Evolutionary conservation across 2,888 invertebrate genomes (phyloP), one percentile per base, ranked within the genome.

Genomic region (Ennomos quercinarius): DNA sequence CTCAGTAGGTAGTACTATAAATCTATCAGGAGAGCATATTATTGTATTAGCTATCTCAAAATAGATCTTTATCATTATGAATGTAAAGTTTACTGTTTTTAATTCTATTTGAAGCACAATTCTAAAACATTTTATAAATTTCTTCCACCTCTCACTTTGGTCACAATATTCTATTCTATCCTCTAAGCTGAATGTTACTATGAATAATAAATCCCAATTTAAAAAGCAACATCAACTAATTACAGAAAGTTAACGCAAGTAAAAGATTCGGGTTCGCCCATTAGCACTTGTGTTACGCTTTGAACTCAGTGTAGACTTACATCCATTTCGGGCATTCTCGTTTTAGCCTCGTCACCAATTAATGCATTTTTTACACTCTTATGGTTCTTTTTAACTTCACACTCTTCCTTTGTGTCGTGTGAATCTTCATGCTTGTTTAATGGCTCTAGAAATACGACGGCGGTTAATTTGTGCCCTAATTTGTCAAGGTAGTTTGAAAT

Each of bases 261-360:
- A 71, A 76, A 74, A 74, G 74, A 78, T 80, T 61, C 77, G 75
- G 67, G 73, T 79, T 78, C 77, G 63, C 70, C 86, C 85, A 87
- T 87, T 87, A 88, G 80, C 85, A 77, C 80, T 74, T 69, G 63
- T 69, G 78, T 77, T 74, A 72, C 78, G 78, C 84, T 87, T 86
- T 87, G 84, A 87, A 86, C 83, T 81, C 66, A 57, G 74, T 73
- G 65, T 78, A 76, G 73, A 71, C 74, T 82, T 78, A 81, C 83
- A 78, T 81, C 81, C 81, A 81, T 82, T 82, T 80, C 65, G 68
- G 73, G 74, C 64, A 63, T 71, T 74, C 78, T 78, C 74, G 71
- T 75, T 81, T 80, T 81, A 83, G 80, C 72, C 67, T 62, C 77
- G 76, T 72, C 80, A 83, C 86, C 84, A 89, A 89, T 89, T 89